These are phyloP conservation scores for Trachelipus rathkii DNA, from an alignment of 1,140 invertebrate species.

Conservation along the genomic window DNA sequence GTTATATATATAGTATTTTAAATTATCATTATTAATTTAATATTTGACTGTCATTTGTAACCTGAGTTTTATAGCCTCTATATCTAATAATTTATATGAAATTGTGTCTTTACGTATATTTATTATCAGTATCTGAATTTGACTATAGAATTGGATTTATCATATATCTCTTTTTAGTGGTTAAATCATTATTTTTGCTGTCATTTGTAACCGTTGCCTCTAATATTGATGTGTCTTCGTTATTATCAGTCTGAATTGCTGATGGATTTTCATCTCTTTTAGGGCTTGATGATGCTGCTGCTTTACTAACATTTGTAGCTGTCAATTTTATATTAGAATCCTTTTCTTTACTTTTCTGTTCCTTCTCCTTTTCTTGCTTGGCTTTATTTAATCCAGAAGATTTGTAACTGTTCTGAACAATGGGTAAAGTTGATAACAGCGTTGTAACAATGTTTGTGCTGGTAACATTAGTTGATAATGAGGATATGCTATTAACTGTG, in stretches of 20 bases:
- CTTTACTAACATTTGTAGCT: neutral
- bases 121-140: neutral
- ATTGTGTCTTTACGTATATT: conserved; percentile 27
- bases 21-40: no score
- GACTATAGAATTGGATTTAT: no score
- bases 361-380: neutral
- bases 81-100: no score
- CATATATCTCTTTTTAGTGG: no score
- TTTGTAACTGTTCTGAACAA: neutral
- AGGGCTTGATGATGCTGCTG: neutral
- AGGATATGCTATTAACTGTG: neutral
- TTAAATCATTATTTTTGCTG: neutral
- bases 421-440: neutral
- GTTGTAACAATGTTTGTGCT: neutral
- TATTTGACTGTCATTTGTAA: no score
- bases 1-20: no score
- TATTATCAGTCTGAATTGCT: neutral
- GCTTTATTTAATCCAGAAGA: neutral
- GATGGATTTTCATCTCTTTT: neutral
- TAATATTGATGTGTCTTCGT: neutral
- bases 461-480: neutral
- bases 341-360: neutral
- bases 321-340: neutral
- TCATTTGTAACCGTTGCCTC: neutral
- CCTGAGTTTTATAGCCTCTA: no score